Conservation (phyloP, 2,113 vertebrate genomes). For the Arenaria interpres region DNA sequence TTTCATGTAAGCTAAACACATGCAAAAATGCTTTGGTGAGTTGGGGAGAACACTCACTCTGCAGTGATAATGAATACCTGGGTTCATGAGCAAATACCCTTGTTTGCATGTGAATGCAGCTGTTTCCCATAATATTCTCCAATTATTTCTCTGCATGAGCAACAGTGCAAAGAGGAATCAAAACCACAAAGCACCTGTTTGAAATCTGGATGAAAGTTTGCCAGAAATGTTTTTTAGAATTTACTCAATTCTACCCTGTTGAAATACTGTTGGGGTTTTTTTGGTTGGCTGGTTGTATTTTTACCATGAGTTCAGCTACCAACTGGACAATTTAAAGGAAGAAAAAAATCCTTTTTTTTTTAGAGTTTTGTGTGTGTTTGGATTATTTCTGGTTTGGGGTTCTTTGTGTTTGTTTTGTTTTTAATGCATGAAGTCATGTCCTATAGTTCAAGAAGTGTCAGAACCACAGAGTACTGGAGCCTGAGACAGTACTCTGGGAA, state of each 20-base stretch:
- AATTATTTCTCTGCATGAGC: conserved; percentile 33
- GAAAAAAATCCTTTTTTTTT: neutral
- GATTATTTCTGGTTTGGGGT: neutral
- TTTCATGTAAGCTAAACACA: neutral
- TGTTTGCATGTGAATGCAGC: conserved; percentile 7
- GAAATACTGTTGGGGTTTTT: neutral
- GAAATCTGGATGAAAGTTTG: conserved; percentile 12
- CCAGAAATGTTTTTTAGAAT: neutral
- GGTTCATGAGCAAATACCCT: neutral
- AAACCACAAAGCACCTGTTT: neutral
- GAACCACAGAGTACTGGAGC: neutral
- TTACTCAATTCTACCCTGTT: neutral
- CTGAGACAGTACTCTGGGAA: neutral
- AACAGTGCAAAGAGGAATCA: conserved; percentile 1
- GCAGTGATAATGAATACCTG: neutral
- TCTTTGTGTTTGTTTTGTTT: no score
- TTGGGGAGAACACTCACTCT: neutral
- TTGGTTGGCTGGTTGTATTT: neutral
- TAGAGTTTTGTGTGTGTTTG: neutral
- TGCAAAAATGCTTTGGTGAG: neutral
- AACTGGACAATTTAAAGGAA: neutral
- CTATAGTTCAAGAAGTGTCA: neutral
- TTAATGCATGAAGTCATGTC: neutral
- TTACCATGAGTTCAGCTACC: neutral
- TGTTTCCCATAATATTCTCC: conserved; percentile 32